Percentiles rank a stretch among this genome's conserved stretches.
Evolutionary conservation across 1,140 invertebrate genomes (phyloP).

Genomic region (Aphelenchoides avenae): DNA sequence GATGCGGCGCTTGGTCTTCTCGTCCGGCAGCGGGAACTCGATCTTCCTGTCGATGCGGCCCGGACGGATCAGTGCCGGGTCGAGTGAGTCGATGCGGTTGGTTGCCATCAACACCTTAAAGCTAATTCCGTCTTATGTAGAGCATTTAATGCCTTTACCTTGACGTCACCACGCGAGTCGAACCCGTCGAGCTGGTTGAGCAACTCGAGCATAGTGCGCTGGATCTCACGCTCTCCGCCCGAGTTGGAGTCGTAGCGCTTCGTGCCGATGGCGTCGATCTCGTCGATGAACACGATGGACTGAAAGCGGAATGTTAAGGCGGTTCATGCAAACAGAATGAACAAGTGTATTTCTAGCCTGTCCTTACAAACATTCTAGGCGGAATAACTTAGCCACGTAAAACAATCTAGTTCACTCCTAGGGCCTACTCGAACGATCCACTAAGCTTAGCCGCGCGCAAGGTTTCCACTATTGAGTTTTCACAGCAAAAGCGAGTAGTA

Average conservation of each 20-base stretch:
- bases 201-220: conserved; percentile 97
- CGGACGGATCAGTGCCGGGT: conserved; percentile 95
- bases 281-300: conserved; percentile 99
- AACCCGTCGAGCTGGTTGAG: conserved; percentile 98
- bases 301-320: too few relatives aligned
- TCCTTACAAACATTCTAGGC: too few relatives aligned
- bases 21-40: conserved; percentile 97
- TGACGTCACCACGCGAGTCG: conserved; percentile 89
- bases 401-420: too few relatives aligned
- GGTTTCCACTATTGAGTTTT: too few relatives aligned
- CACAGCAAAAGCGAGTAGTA: conserved; percentile 4
- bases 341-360: conserved; percentile 5
- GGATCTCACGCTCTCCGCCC: conserved; percentile 97
- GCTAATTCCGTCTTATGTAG: too few relatives aligned
- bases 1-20: conserved; percentile 95
- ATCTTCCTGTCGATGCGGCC: conserved; percentile 99
- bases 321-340: too few relatives aligned
- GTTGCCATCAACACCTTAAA: conserved; percentile 95
- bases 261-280: conserved; percentile 99
- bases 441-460: too few relatives aligned
- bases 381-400: too few relatives aligned
- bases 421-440: too few relatives aligned
- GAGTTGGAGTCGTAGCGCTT: conserved; percentile 98
- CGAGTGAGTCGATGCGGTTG: conserved; percentile 96
- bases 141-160: too few relatives aligned